phyloP scores from a whole-genome alignment of 2,113 vertebrate species.

The Antechinus flavipes region DNA sequence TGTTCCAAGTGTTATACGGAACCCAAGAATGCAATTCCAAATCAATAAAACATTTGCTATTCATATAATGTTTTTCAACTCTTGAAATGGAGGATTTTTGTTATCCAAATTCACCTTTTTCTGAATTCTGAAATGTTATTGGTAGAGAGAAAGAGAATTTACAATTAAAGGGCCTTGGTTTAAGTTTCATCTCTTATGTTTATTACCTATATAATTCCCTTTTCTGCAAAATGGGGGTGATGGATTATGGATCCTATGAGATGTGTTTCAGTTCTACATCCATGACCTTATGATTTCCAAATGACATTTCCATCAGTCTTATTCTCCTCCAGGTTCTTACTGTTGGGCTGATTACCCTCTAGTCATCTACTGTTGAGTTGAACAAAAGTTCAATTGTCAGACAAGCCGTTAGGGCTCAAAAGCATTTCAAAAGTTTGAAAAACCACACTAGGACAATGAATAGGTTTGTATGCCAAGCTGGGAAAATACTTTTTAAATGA shows the following conservation, averaged over 20 bases:
- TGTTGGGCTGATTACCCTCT: neutral
- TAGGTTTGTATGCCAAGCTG: neutral
- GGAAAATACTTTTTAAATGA: constrained; percentile 23
- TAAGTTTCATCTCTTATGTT: neutral
- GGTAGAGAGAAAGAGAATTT: neutral
- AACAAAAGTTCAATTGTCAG: neutral
- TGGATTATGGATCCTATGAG: neutral
- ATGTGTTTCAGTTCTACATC: neutral
- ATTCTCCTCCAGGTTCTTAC: neutral
- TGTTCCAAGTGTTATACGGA: neutral
- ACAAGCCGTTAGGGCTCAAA: neutral
- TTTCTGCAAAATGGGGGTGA: neutral
- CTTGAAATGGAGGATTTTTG: neutral
- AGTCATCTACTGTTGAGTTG: neutral
- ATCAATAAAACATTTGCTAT: neutral
- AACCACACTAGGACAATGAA: neutral
- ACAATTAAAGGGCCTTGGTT: neutral
- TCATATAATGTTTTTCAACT: neutral
- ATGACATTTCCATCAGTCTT: neutral
- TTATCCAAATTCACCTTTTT: neutral
- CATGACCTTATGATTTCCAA: neutral
- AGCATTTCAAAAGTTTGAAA: constrained; percentile 8
- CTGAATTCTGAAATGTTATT: neutral
- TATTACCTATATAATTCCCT: neutral
- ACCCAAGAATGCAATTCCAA: neutral